Base-by-base conservation (phyloP, 2,113 vertebrate species). In the Hemiscyllium ocellatum region DNA sequence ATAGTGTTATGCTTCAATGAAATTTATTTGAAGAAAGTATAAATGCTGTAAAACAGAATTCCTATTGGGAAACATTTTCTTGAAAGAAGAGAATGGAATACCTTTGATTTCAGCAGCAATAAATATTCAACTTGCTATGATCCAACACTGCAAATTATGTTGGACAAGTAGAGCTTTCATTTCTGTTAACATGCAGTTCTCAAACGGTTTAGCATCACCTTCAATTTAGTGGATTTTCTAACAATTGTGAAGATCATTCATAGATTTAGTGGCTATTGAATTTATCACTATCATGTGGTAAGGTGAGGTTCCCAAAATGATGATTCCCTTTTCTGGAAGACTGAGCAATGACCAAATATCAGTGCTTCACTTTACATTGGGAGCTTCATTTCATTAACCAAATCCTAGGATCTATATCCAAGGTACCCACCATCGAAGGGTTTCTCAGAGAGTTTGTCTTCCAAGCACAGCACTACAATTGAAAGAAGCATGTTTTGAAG, bases 181-280 rank as follows among this genome's bases (percentile, higher is more conserved):
- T 65, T 65, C n/a, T 56, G 29, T 90, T 29, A 90, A 90, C 29
- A 33, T 91, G 89, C 33, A 91, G 65, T 37, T 1, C 56, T 65
- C 29, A 91, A n/a, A 91, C n/a, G 29, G 56, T 91, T 91, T 65
- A n/a, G 65, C 33, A 91, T 91, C 89, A 91, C 15, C 52, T 65
- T 91, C 56, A 91, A 61, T 56, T 37, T 80, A 65, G 89, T 91
- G 52, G 89, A 91, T 66, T 91, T 20, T 91, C 89, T n/a, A 33
- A 15, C 56, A 90, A 65, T 90, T 90, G 29, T 33, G 52, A 61
- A 90, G 47, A 87, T 87, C 22, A 87, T 17, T 50, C 37, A 61
- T 61, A 12, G 56, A 61, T 61, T 61, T 61, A 61, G 56, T 61
- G 56, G 56, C 12, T 61, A 61, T 12, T 61, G n/a, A 29, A 89